Conservation (phyloP, 2,113 vertebrate species). For the Stomatorhinus ivindoensis region DNA sequence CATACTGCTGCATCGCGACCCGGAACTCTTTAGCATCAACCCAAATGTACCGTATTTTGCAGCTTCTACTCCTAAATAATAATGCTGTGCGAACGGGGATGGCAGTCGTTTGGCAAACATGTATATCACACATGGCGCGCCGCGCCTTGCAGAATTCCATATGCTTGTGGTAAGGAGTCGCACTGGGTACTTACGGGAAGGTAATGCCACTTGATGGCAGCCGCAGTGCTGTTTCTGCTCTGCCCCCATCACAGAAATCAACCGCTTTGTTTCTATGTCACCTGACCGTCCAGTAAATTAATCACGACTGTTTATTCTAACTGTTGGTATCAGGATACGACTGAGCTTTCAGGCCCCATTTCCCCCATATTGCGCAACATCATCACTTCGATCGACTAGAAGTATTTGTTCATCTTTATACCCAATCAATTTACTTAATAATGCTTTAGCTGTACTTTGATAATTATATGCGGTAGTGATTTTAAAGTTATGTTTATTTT, state of each 20-base stretch:
- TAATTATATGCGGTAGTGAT: not conserved
- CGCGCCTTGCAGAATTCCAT: conserved; percentile 88
- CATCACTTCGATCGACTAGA: not conserved
- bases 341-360: too few relatives aligned
- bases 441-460: not conserved
- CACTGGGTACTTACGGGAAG: conserved; percentile 81
- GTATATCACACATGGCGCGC: conserved; percentile 85
- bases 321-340: conserved; percentile 53
- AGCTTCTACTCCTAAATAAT: not conserved
- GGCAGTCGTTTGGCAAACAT: conserved; percentile 72
- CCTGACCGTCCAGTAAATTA: conserved; percentile 62
- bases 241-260: conserved; percentile 91
- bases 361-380: not conserved
- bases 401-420: not conserved
- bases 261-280: conserved; percentile 64
- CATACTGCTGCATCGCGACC: conserved; percentile 39
- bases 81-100: not conserved
- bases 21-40: conserved; percentile 17
- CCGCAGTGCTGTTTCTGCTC: conserved; percentile 73
- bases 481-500: not conserved
- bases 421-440: not conserved
- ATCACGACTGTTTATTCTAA: conserved; percentile 71
- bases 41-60: conserved; percentile 43
- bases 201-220: conserved; percentile 79
- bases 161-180: conserved; percentile 83